Evolutionary conservation across 1,140 invertebrate species (phyloP).

Genomic region (Drusus annulatus): DNA sequence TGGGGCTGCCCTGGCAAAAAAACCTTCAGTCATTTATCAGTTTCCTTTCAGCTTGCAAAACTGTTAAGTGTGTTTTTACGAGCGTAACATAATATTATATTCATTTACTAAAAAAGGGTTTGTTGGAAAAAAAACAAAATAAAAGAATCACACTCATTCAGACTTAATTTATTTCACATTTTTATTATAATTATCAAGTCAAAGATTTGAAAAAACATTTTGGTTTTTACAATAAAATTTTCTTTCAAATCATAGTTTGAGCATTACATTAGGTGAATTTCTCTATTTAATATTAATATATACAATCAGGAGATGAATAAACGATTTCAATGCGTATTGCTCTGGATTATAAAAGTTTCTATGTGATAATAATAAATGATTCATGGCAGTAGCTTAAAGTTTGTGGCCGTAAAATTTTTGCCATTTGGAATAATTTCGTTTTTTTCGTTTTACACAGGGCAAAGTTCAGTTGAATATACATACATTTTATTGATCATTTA

Average conservation of each 20-base stretch:
- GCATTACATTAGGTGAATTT: slow-evolving; percentile 29
- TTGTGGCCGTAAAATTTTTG: no score
- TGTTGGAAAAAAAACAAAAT: background rate
- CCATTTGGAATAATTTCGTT: background rate
- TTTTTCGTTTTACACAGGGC: background rate
- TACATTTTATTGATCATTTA: no score
- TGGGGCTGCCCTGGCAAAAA: no score
- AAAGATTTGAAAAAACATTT: slow-evolving; percentile 13
- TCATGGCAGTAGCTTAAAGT: no score
- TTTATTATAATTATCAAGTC: slow-evolving; percentile 22
- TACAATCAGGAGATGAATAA: slow-evolving; percentile 12
- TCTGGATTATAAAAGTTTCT: background rate
- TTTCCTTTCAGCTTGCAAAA: no score
- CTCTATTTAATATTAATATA: slow-evolving; percentile 19
- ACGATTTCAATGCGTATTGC: background rate
- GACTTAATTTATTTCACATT: slow-evolving; percentile 27
- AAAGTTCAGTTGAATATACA: no score
- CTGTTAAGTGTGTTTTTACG: no score
- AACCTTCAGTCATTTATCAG: no score
- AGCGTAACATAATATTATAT: no score
- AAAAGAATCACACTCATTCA: slow-evolving; percentile 11
- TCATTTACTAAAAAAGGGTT: background rate
- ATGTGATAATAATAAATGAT: no score
- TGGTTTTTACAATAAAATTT: slow-evolving; percentile 13
- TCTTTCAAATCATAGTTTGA: slow-evolving; percentile 22